A percentile compares a stretch with the other conserved stretches of the same genome.
phyloP scores from a whole-genome alignment of 2,113 vertebrate genomes.

The Lepus americanus region DNA sequence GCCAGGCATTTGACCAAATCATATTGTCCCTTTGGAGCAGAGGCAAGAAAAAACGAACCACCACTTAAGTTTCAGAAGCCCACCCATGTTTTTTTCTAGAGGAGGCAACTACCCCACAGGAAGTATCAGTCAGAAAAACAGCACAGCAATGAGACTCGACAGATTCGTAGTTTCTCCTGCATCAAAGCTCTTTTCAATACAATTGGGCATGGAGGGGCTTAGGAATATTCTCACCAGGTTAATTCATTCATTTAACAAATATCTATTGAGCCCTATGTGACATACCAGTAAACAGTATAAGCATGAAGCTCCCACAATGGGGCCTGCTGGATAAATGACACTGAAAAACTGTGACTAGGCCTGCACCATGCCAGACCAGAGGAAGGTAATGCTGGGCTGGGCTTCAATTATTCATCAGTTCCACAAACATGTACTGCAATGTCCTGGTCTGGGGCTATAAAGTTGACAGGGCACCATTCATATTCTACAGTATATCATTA shows the following conservation, averaged over 20 bases:
- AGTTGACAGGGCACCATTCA: neutral
- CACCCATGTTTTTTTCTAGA: neutral
- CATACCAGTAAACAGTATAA: neutral
- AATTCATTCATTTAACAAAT: neutral
- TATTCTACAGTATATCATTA: neutral
- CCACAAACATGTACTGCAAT: neutral
- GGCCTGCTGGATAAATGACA: neutral
- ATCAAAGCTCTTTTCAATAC: neutral
- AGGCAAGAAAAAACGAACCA: constrained; percentile 4
- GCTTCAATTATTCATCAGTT: neutral
- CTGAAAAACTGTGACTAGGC: neutral
- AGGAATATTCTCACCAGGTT: neutral
- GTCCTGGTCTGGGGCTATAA: neutral
- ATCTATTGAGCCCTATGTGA: too few species aligned
- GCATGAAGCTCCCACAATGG: neutral
- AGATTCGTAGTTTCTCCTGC: neutral
- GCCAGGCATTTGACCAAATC: constrained; percentile 94
- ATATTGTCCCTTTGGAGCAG: constrained; percentile 92
- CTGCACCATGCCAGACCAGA: neutral
- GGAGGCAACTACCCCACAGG: neutral
- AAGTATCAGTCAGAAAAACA: neutral
- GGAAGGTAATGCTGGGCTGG: neutral
- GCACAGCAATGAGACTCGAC: neutral
- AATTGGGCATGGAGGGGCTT: neutral
- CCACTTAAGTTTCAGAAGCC: neutral